Percentiles rank a stretch among this genome's conserved stretches.
Evolutionary conservation across 2,113 vertebrate genomes (phyloP).

Genomic region (Polypterus bichir): DNA sequence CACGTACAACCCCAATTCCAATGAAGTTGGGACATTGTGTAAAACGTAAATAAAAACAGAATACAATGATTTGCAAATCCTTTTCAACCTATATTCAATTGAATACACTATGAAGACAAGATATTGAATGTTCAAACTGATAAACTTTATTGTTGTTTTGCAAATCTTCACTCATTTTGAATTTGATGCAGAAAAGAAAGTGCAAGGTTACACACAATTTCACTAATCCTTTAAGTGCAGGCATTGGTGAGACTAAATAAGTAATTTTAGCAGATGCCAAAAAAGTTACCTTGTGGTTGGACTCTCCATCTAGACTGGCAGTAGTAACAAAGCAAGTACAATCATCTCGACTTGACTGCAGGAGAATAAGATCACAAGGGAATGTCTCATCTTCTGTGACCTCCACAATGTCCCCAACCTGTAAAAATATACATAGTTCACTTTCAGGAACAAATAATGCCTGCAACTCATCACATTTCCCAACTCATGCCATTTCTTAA

Average conservation of each 20-base stretch:
- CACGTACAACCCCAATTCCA: too few species aligned
- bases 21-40: too few species aligned
- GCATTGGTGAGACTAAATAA: not conserved
- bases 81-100: too few species aligned
- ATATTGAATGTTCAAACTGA: too few species aligned
- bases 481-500: not conserved
- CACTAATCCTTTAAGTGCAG: not conserved
- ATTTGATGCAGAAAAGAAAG: too few species aligned
- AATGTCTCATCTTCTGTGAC: constrained; percentile 85
- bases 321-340: constrained; percentile 87
- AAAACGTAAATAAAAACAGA: too few species aligned
- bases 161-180: too few species aligned
- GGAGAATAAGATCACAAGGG: constrained; percentile 88
- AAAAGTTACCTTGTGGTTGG: constrained; percentile 79
- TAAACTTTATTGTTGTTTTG: too few species aligned
- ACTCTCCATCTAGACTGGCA: constrained; percentile 92
- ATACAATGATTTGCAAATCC: too few species aligned
- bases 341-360: constrained; percentile 69
- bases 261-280: not conserved
- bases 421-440: constrained; percentile 1
- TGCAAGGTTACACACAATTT: too few species aligned
- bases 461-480: not conserved
- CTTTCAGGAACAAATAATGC: not conserved
- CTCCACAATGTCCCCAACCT: constrained; percentile 92
- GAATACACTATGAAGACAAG: too few species aligned